These are phyloP conservation scores for Coelopa frigida DNA, from an alignment of 1,140 invertebrate species.

Conservation along the genomic window DNA sequence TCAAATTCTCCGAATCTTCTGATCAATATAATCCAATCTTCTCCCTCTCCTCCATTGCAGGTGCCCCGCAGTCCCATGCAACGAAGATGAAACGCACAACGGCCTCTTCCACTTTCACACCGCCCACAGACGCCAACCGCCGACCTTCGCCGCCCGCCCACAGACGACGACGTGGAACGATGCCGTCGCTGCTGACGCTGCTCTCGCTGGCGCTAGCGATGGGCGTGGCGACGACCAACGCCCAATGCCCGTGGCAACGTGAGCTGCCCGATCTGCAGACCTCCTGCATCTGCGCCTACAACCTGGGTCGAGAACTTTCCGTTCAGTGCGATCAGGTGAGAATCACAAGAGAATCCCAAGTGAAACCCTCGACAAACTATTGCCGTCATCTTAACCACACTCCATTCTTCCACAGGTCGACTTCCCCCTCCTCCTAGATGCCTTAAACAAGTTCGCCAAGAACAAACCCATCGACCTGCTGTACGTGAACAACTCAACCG, in stretches of 20 bases:
- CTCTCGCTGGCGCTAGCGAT: neutral
- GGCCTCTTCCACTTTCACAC: neutral
- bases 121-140: neutral
- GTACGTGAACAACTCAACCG: constrained; percentile 81
- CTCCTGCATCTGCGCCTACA: constrained; percentile 83
- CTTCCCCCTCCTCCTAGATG: constrained; percentile 61
- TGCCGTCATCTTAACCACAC: too few relatives aligned
- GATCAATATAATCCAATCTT: too few relatives aligned
- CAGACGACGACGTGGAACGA: neutral
- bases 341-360: too few relatives aligned
- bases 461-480: constrained; percentile 69
- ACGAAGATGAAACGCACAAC: constrained; percentile 4
- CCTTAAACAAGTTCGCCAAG: constrained; percentile 61
- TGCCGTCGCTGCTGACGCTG: neutral
- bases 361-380: too few relatives aligned
- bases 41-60: neutral
- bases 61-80: neutral
- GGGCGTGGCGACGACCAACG: neutral
- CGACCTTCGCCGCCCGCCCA: neutral
- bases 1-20: too few relatives aligned
- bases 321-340: constrained; percentile 77
- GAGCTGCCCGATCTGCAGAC: constrained; percentile 64
- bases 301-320: constrained; percentile 70
- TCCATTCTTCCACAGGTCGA: constrained; percentile 59
- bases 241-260: constrained; percentile 78